Percentiles rank a stretch among this genome's conserved stretches.
Evolutionary conservation across 1,140 invertebrate species (phyloP).

Genomic region (Camponotus vicinus): DNA sequence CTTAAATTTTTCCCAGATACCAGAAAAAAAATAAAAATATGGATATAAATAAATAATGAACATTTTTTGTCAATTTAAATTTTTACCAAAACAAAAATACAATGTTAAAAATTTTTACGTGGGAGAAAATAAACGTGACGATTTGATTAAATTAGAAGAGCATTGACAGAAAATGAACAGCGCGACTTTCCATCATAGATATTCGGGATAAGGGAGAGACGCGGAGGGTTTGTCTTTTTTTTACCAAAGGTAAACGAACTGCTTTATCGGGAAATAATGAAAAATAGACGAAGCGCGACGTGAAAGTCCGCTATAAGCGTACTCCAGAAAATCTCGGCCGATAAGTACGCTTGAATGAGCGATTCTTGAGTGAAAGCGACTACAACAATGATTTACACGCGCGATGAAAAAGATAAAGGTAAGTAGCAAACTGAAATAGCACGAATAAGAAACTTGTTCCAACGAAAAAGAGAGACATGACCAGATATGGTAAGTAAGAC

Average conservation of each 20-base stretch:
- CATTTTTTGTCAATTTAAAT: background rate
- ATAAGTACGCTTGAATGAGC: slow-evolving; percentile 68
- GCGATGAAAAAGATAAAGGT: slow-evolving; percentile 31
- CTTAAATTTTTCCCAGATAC: background rate
- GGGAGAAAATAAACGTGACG: background rate
- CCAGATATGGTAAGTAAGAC: background rate
- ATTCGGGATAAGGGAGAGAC: slow-evolving; percentile 11
- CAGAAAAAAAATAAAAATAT: background rate
- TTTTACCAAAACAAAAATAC: background rate
- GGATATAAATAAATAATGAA: background rate
- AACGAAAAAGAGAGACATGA: background rate
- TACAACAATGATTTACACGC: slow-evolving; percentile 57
- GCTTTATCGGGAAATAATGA: slow-evolving; percentile 57
- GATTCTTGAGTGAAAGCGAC: slow-evolving; percentile 72
- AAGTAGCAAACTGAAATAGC: background rate
- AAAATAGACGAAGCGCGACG: slow-evolving; percentile 66
- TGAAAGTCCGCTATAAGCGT: slow-evolving; percentile 67
- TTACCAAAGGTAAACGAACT: slow-evolving; percentile 69
- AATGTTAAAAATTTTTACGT: background rate
- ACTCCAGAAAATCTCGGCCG: slow-evolving; percentile 71
- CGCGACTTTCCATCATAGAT: slow-evolving; percentile 10
- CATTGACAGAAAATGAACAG: slow-evolving; percentile 14
- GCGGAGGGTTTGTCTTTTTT: slow-evolving; percentile 27
- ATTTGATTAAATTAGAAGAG: slow-evolving; percentile 13
- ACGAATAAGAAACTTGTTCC: background rate